A percentile compares a stretch with the other conserved stretches of the same genome.
These are phyloP conservation scores for Teleogryllus oceanicus DNA, from an alignment of 2,888 invertebrate species.

Conservation along the genomic window DNA sequence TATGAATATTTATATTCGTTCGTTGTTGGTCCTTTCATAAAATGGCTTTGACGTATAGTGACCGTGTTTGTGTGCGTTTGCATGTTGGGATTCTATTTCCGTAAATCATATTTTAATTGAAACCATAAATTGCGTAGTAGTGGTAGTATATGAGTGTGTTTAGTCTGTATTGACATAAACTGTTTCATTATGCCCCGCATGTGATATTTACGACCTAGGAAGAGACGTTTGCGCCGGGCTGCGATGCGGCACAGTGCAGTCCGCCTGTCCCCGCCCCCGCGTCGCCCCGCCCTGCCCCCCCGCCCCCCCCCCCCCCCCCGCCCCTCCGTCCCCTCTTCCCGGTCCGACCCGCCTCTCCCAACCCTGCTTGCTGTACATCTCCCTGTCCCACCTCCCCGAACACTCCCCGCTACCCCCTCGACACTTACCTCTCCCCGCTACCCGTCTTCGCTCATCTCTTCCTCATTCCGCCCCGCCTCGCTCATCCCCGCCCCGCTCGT, in stretches of 20 bases:
- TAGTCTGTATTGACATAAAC: constrained; percentile 18
- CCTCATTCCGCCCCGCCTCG: too few relatives aligned
- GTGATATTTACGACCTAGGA: constrained; percentile 1
- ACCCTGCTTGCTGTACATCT: too few relatives aligned
- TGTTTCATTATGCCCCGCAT: constrained; percentile 18
- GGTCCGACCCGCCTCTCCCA: too few relatives aligned
- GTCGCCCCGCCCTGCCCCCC: too few relatives aligned
- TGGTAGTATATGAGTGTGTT: constrained; percentile 3
- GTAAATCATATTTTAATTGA: constrained; percentile 18
- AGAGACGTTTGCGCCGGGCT: not conserved
- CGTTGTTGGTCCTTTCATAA: constrained; percentile 3
- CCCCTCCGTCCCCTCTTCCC: too few relatives aligned
- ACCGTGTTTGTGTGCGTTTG: constrained; percentile 18
- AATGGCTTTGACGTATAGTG: constrained; percentile 9
- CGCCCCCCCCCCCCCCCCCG: too few relatives aligned
- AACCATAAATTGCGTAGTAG: constrained; percentile 18
- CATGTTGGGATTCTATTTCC: constrained; percentile 7
- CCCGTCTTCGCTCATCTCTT: too few relatives aligned
- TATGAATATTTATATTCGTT: constrained; percentile 18
- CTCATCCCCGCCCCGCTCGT: too few relatives aligned
- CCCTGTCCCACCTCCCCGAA: too few relatives aligned
- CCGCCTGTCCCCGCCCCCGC: too few relatives aligned
- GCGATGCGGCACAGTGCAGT: not conserved
- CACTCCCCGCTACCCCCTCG: too few relatives aligned
- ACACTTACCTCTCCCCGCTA: too few relatives aligned